phyloP scores from a whole-genome alignment of 2,113 vertebrate species.

The Trachemys scripta region DNA sequence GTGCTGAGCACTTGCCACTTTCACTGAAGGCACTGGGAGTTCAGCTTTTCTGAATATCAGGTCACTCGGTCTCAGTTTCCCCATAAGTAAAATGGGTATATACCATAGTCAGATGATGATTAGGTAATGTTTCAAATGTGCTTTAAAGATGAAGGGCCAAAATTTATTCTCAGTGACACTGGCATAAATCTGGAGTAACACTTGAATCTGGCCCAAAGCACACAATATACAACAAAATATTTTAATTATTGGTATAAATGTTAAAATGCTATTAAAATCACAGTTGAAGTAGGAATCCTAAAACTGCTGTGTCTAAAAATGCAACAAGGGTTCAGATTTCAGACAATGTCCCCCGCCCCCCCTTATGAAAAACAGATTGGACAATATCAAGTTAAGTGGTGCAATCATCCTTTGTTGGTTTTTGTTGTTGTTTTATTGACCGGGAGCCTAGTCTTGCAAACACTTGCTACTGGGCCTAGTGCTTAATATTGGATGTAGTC shows the following conservation, averaged over 20 bases:
- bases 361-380: neutral
- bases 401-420: rapidly evolving
- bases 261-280: neutral
- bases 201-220: neutral
- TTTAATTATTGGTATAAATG: neutral
- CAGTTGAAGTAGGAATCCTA: neutral
- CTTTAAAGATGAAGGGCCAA: neutral
- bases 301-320: neutral
- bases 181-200: neutral
- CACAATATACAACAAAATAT: neutral
- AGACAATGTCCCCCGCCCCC: neutral
- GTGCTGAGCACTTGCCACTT: neutral
- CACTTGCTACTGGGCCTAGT: neutral
- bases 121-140: neutral
- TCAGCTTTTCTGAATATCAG: neutral
- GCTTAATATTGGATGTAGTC: neutral
- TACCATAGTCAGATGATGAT: neutral
- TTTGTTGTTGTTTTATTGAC: neutral
- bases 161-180: neutral
- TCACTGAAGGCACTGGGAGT: neutral
- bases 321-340: neutral
- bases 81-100: neutral
- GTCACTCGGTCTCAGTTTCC: neutral
- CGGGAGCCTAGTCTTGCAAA: neutral
- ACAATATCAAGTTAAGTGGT: neutral